Evolutionary conservation across 1,140 invertebrate species (phyloP), one percentile per base, ranked within the genome.

Genomic region (Temnothorax curvispinosus): DNA sequence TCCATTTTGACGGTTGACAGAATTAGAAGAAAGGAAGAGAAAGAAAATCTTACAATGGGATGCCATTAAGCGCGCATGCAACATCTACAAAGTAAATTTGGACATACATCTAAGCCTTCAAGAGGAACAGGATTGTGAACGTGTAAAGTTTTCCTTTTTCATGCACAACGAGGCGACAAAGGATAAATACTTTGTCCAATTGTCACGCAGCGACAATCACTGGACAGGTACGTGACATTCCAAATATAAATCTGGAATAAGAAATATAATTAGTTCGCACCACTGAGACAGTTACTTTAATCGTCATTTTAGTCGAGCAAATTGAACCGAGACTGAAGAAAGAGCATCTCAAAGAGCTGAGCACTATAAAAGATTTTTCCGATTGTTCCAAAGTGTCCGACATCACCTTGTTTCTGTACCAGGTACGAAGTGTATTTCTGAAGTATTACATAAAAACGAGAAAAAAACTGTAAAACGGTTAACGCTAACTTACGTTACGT

Each of bases 61-160:
- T 38, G 92, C 93, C 8, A 47, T 95, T 38, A 94, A 94, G 44
- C 93, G 80, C 75, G 94, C 92, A 0, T 93, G 81, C 15, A 67
- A 35, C 0, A n/a, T 86, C 4, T 95, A 93, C 47, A 95, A 95
- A 87, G 69, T 90, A 4, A 77, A 93, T 76, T 89, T 95, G 8
- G 87, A 94, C 75, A 86, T 95, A 50, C 90, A 91, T 41, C 87
- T 95, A 65, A 76, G 62, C 13, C 60, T 91, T 32, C 41, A 93
- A 7, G 62, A 90, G 0, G 52, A 90, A 0, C 21, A 78, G 3
- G 76, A 93, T 67, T 18, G 76, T 8, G 86, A 92, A 6, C 15
- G 78, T 35, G 41, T 94, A 35, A 91, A 91, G 81, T 44, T 95
- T 8, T 91, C 90, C 47, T 94, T 93, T 87, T 95, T 95, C 78